Base-by-base conservation (phyloP, 2,797 vertebrate genomes). In the Muscicapa comitata region DNA sequence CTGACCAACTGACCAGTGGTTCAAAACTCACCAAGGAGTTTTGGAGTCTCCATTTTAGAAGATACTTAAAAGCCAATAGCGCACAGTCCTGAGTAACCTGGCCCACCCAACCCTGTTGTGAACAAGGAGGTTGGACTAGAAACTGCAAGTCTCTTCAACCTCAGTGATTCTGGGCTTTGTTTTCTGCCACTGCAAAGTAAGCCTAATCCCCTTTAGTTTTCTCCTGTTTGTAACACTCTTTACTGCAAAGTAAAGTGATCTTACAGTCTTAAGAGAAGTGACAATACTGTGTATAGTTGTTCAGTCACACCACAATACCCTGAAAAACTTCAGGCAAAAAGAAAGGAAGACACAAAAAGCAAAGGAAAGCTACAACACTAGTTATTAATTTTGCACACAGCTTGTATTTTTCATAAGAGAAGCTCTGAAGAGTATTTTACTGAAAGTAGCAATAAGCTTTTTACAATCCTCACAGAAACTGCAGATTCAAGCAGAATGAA, bases 151-250 rank as follows among this genome's bases (percentile, higher is more conserved):
- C 14, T 54, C 70, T 67, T 83, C 13, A 35, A 38, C 6, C 25
- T 59, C 42, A 40, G 4, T 20, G 11, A 67, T 16, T 55, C 55
- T 33, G n/a, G 1, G 13, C 68, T 65, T 73, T 0, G 0, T n/a
- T 65, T 74, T 50, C n/a, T 85, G 35, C 26, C 40, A 35, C 42
- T 53, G 37, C 37, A 87, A 66, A 82, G 9, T 33, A 66, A 43
- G 18, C 16, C 66, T 43, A 38, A 67, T 4, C 4, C 8, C 1
- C 20, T 20, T 8, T 5, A 38, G 4, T 54, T 29, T 25, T 15
- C 13, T 29, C 6, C 5, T 53, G 6, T 35, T 63, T 38, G 3
- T 25, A 80, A 13, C 25, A 74, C 9, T 40, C 17, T n/a, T 71
- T 59, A 70, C 42, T 50, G 70, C 3, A 3, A 93, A 71, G 26